A percentile compares a stretch with the other conserved stretches of the same genome.
Conservation (phyloP, 1,140 invertebrate genomes). For the Panulirus ornatus region DNA sequence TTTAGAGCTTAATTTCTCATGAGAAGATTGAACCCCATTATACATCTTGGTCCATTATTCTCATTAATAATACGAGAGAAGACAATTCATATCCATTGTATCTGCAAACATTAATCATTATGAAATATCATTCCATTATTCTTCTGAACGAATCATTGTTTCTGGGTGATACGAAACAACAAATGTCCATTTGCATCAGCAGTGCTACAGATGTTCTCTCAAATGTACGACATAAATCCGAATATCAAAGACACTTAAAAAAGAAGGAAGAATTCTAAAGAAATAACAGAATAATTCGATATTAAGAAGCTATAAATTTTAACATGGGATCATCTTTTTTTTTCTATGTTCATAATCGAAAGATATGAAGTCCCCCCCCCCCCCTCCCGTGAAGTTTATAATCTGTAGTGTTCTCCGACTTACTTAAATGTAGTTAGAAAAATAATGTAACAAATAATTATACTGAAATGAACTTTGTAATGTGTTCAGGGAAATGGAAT, state of each 20-base stretch:
- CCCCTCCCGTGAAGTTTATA: too few species aligned
- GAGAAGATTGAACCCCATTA: neutral
- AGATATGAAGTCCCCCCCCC: too few species aligned
- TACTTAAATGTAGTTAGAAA: too few species aligned
- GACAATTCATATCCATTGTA: neutral
- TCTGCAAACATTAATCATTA: neutral
- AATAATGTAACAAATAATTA: too few species aligned
- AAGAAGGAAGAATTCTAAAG: too few species aligned
- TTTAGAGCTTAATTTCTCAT: neutral
- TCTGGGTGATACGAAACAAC: neutral
- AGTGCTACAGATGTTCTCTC: neutral
- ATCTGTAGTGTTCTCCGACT: too few species aligned
- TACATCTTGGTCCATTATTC: neutral
- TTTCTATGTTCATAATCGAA: too few species aligned
- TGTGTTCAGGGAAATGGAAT: too few species aligned
- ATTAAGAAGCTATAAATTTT: too few species aligned
- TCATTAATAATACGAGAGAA: neutral
- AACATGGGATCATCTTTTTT: too few species aligned
- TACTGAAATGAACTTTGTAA: too few species aligned
- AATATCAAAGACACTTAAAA: neutral
- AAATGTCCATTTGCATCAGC: neutral
- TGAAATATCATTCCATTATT: constrained; percentile 4
- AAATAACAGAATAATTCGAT: too few species aligned
- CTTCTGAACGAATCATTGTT: neutral
- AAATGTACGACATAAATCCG: neutral